A percentile compares a stretch with the other conserved stretches of the same genome.
Evolutionary conservation across 2,888 invertebrate genomes (phyloP).

Genomic region (Cremastinae sp.): DNA sequence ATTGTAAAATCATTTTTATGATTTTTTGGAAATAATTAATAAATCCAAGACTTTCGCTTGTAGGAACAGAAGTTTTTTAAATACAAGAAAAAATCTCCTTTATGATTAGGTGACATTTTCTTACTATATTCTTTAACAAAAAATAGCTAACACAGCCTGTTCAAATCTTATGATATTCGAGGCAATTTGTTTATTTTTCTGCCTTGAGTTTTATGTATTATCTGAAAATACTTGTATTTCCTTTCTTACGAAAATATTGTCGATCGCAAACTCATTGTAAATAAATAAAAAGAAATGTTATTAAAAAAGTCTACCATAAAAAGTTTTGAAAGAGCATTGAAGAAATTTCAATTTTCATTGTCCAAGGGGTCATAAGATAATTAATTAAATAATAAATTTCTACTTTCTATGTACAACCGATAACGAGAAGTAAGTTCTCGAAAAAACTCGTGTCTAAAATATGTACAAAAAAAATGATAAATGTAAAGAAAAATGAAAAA

Average conservation of each 20-base stretch:
- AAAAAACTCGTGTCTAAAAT: too few relatives aligned
- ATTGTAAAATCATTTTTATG: too few relatives aligned
- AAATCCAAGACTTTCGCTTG: too few relatives aligned
- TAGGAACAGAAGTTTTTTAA: background rate
- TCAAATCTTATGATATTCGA: constrained; percentile 8
- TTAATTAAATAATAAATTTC: too few relatives aligned
- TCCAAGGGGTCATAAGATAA: too few relatives aligned
- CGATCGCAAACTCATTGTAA: too few relatives aligned
- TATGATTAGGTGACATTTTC: constrained; percentile 5
- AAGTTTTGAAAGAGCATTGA: too few relatives aligned
- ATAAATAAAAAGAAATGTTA: background rate
- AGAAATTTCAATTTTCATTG: background rate
- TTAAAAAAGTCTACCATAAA: background rate
- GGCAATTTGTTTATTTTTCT: background rate
- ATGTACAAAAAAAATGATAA: constrained; percentile 23
- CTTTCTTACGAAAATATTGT: too few relatives aligned
- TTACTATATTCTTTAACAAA: constrained; percentile 19
- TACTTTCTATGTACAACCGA: background rate
- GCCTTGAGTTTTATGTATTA: too few relatives aligned
- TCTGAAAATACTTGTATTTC: too few relatives aligned
- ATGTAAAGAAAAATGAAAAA: constrained; percentile 1
- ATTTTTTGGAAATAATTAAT: too few relatives aligned
- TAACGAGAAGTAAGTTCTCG: constrained; percentile 6
- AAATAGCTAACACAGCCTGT: constrained; percentile 54
- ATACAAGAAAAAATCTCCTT: constrained; percentile 3